These are phyloP conservation scores for Carabus problematicus DNA, from an alignment of 2,888 invertebrate genomes.

Conservation along the genomic window DNA sequence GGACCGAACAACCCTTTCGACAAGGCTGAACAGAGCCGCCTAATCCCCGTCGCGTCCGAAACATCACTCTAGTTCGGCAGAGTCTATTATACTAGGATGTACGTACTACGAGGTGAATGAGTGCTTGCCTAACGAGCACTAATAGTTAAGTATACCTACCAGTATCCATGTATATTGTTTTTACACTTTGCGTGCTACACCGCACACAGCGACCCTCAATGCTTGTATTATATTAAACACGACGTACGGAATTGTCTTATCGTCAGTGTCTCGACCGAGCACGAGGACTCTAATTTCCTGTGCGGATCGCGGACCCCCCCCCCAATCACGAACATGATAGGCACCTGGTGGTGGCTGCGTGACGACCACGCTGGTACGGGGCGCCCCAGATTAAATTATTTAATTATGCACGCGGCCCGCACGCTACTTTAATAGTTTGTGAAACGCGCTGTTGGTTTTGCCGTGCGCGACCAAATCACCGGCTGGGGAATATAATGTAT, in stretches of 20 bases:
- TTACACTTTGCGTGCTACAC: not conserved
- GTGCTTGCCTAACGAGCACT: too few species aligned
- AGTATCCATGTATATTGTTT: too few species aligned
- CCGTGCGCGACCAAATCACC: conserved; percentile 38
- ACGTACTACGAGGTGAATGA: too few species aligned
- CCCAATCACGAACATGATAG: conserved; percentile 58
- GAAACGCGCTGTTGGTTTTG: conserved; percentile 39
- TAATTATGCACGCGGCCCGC: conserved; percentile 36
- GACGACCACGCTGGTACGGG: conserved; percentile 52
- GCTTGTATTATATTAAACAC: conserved; percentile 55
- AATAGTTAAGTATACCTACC: too few species aligned
- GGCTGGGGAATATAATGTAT: conserved; percentile 51
- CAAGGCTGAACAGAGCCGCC: conserved; percentile 2
- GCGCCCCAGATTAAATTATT: conserved; percentile 42
- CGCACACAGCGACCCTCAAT: conserved; percentile 48
- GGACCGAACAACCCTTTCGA: conserved; percentile 13
- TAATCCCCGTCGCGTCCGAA: conserved; percentile 2
- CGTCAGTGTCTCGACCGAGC: conserved; percentile 52
- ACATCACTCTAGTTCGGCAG: too few species aligned
- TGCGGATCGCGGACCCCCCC: conserved; percentile 61
- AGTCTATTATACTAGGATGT: too few species aligned
- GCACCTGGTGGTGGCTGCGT: conserved; percentile 52
- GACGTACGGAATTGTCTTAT: conserved; percentile 62
- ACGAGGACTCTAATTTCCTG: conserved; percentile 62
- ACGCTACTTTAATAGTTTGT: conserved; percentile 21